Base-by-base conservation (phyloP, 2,888 invertebrate genomes). In the Choreutis nemorana region DNA sequence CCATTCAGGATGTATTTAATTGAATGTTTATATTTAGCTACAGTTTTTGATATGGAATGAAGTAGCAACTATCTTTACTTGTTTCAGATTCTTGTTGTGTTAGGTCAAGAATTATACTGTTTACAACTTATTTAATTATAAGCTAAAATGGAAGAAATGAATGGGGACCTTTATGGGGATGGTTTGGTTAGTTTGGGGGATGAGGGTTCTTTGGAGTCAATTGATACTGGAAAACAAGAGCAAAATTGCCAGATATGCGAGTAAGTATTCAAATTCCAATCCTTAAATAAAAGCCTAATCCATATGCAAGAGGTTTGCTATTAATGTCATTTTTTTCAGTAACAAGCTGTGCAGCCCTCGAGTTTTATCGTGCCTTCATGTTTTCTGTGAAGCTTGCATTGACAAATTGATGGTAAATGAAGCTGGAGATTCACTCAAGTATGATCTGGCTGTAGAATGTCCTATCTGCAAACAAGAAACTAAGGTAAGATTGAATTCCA, bases 321-420 rank as follows among this genome's bases (percentile, higher is more conserved):
- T 9, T 4, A 21, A n/a, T 21, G 22, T 9, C 22, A 18, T 29
- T 23, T 30, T 34, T 72, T 82, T 42, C 54, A 87, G 87, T 56
- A 85, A 86, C 59, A 87, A 89, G 50, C 81, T 91, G 54, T 86
- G 85, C 63, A 85, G 87, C 60, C 96, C 97, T 35, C 87, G 94
- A 44, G 87, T 97, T 40, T 83, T 97, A 55, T 87, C 90, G 50
- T 97, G 97, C 73, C 87, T 97, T 61, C 97, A 97, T 81, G 93
- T 93, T 29, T 96, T 94, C 79, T 97, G 97, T 78, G 92, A 94
- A 77, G 84, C 86, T 43, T 97, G 97, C 72, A 83, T 97, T 53
- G 88, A 90, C 58, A 90, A 91, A 61, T 81, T 89, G 54, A 79
- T 91, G 53, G 83, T 85, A 39, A 86, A 85, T 49, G 87, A 87